Percentiles rank a stretch among this genome's conserved stretches.
These are phyloP conservation scores for Bombyx mori DNA, from an alignment of 1,140 invertebrate genomes.

Conservation along the genomic window DNA sequence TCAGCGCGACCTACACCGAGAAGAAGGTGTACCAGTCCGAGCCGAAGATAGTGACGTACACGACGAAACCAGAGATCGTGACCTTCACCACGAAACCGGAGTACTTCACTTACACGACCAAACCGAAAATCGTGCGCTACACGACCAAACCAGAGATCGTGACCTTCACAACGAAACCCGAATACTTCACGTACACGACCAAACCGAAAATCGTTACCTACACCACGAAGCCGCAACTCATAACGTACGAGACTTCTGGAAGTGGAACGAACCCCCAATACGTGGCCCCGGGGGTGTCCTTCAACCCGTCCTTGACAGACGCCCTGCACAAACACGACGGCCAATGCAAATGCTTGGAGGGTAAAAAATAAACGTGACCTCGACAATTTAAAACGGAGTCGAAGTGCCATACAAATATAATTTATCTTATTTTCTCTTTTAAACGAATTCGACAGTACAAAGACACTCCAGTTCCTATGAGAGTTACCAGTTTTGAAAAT, in stretches of 20 bases:
- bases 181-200: constrained; percentile 47
- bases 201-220: constrained; percentile 47
- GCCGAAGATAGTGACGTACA: constrained; percentile 30
- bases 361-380: constrained; percentile 32
- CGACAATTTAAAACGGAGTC: constrained; percentile 19
- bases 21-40: constrained; percentile 53
- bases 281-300: constrained; percentile 41
- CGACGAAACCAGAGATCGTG: constrained; percentile 33
- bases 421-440: constrained; percentile 8
- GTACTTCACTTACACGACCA: constrained; percentile 41
- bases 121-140: constrained; percentile 44
- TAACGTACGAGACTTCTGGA: constrained; percentile 49
- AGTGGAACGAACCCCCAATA: constrained; percentile 51
- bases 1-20: constrained; percentile 41
- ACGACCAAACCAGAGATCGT: constrained; percentile 47
- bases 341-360: constrained; percentile 50
- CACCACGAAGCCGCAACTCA: constrained; percentile 42
- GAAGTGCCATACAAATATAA: constrained; percentile 40
- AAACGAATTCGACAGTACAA: constrained; percentile 18
- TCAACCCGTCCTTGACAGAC: constrained; percentile 48
- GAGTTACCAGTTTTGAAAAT: constrained; percentile 18
- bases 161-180: constrained; percentile 45
- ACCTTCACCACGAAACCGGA: constrained; percentile 41
- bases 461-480: constrained; percentile 32
- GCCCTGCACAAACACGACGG: constrained; percentile 35